Percentiles rank a stretch among this genome's conserved stretches.
Evolutionary conservation across 2,113 vertebrate species (phyloP).

Genomic region (Crotalus viridis): DNA sequence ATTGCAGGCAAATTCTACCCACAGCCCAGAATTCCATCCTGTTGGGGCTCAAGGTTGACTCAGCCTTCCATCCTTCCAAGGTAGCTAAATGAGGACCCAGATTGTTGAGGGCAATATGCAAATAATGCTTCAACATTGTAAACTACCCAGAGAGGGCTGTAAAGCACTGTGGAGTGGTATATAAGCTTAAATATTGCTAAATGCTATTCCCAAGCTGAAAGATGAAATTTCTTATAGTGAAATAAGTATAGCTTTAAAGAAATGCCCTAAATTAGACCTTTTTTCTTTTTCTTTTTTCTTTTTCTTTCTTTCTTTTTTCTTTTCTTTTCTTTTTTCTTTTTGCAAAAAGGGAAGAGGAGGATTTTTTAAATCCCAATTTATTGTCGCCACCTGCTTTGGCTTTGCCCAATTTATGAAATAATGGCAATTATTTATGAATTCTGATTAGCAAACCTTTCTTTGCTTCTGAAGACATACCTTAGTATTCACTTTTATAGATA

Average conservation of each 20-base stretch:
- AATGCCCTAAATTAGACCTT: slow-evolving; percentile 31
- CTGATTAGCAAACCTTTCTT: slow-evolving; percentile 8
- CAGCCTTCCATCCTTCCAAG: not conserved
- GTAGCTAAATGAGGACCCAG: not conserved
- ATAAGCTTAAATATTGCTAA: not conserved
- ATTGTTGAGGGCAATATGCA: not conserved
- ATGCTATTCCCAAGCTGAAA: slow-evolving; percentile 37
- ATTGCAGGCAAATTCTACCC: not conserved
- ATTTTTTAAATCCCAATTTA: slow-evolving; percentile 28
- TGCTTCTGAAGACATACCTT: not conserved
- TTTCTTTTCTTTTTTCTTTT: too few species aligned
- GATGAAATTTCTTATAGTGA: slow-evolving; percentile 46
- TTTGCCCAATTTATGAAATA: not conserved
- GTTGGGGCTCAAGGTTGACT: not conserved
- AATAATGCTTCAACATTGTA: not conserved
- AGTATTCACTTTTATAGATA: not conserved
- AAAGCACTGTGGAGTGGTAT: not conserved
- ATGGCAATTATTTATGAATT: slow-evolving; percentile 17
- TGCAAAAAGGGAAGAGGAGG: slow-evolving; percentile 12
- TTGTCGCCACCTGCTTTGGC: slow-evolving; percentile 14
- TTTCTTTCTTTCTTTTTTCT: too few species aligned
- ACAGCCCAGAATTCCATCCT: not conserved
- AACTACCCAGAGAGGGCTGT: not conserved
- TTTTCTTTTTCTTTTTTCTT: too few species aligned
- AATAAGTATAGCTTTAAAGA: slow-evolving; percentile 38